Evolutionary conservation across 1,140 invertebrate species (phyloP).

Genomic region (Druon quercuslanigerum): DNA sequence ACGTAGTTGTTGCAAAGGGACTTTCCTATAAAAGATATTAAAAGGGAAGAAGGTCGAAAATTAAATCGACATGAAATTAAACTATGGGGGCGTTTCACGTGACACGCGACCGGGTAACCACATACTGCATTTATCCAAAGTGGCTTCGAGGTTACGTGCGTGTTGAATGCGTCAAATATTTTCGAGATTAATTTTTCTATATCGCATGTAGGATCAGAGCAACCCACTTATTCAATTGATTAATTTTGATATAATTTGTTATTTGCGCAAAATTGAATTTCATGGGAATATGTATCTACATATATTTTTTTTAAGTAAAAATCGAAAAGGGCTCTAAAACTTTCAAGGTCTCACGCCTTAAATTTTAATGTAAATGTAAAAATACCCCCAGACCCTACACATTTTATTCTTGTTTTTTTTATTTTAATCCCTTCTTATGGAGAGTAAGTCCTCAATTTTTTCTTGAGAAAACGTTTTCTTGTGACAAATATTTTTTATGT

Average conservation of each 20-base stretch:
- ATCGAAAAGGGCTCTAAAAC: too few species aligned
- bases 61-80: constrained; percentile 57
- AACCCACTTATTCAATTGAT: constrained; percentile 32
- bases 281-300: too few species aligned
- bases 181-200: constrained; percentile 70
- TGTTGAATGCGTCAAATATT: constrained; percentile 61
- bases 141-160: constrained; percentile 60
- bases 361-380: too few species aligned
- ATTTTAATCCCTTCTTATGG: too few species aligned
- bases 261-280: not conserved
- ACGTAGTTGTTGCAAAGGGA: constrained; percentile 33
- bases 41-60: not conserved
- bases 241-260: not conserved
- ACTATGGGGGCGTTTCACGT: constrained; percentile 56
- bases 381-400: too few species aligned
- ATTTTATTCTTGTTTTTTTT: too few species aligned
- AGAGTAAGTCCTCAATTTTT: too few species aligned
- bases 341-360: too few species aligned
- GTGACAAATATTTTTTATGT: too few species aligned
- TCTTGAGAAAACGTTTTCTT: too few species aligned
- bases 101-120: constrained; percentile 69
- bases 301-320: too few species aligned
- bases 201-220: constrained; percentile 53
- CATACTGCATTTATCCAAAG: constrained; percentile 59
- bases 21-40: not conserved